Percentiles rank a stretch among this genome's conserved stretches.
Conservation (phyloP, 2,888 invertebrate species). For the Strigamia crassipes region DNA sequence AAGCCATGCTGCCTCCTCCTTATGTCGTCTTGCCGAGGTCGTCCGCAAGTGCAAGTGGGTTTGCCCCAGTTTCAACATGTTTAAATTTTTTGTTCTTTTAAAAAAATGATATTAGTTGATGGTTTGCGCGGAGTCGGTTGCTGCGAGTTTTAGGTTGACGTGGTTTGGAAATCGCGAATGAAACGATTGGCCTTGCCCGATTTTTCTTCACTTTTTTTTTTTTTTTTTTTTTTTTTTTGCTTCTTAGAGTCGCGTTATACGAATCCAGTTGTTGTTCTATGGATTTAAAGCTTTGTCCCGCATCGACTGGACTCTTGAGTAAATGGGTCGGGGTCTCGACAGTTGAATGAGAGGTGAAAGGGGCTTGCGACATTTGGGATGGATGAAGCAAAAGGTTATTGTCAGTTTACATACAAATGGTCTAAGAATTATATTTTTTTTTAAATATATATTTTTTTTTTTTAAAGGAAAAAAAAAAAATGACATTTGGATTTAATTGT, state of each 20-base stretch:
- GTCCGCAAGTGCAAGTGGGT: not conserved
- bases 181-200: not conserved
- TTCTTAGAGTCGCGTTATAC: not conserved
- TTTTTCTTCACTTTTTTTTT: not conserved
- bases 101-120: not conserved
- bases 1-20: not conserved
- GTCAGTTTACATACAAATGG: no score
- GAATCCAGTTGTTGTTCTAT: not conserved
- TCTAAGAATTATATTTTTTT: not conserved
- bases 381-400: not conserved
- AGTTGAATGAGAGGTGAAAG: not conserved
- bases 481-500: no score
- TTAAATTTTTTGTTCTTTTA: not conserved
- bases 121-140: not conserved
- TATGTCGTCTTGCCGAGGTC: not conserved
- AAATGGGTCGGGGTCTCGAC: not conserved
- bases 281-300: constrained; percentile 4
- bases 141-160: not conserved
- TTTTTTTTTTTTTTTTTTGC: no score
- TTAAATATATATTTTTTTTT: no score
- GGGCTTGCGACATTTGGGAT: not conserved
- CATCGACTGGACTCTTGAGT: constrained; percentile 10
- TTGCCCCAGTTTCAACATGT: constrained; percentile 10
- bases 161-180: not conserved
- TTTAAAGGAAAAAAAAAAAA: no score